phyloP scores from a whole-genome alignment of 2,113 vertebrate genomes.

The Irena cyanogastra region DNA sequence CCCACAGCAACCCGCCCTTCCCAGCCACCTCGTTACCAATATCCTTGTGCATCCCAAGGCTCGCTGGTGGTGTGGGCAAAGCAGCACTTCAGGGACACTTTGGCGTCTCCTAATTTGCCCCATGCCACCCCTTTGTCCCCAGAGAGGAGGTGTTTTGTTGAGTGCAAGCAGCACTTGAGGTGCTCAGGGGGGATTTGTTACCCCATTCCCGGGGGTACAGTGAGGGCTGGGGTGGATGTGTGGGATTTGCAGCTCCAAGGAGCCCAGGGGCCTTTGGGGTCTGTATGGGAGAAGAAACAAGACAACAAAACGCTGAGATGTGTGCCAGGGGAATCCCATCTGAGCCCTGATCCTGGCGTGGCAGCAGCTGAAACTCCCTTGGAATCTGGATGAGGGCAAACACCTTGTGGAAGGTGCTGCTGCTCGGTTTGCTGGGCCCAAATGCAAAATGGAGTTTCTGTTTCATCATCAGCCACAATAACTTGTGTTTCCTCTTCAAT shows the following conservation, averaged over 20 bases:
- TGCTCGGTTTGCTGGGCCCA: accelerated
- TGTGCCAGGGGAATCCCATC: background rate
- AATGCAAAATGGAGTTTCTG: background rate
- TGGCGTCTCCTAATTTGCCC: constrained; percentile 60
- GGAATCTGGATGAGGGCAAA: background rate
- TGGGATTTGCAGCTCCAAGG: background rate
- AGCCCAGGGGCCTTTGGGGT: background rate
- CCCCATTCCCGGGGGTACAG: background rate
- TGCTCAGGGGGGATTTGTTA: constrained; percentile 40
- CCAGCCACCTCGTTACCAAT: background rate
- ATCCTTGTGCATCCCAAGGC: background rate
- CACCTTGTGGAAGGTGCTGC: background rate
- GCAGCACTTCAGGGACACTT: background rate
- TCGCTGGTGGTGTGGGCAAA: accelerated
- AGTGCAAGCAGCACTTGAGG: background rate
- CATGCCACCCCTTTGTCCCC: constrained; percentile 10
- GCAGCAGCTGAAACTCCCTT: background rate
- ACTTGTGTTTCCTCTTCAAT: background rate
- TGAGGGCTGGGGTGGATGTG: accelerated
- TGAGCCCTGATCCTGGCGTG: accelerated
- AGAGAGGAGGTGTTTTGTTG: constrained; percentile 68
- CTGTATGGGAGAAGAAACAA: background rate
- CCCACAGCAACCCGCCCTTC: background rate
- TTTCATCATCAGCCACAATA: background rate
- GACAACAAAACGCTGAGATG: background rate